Evolutionary conservation across 2,113 vertebrate species (phyloP).

Genomic region (Hucho hucho): DNA sequence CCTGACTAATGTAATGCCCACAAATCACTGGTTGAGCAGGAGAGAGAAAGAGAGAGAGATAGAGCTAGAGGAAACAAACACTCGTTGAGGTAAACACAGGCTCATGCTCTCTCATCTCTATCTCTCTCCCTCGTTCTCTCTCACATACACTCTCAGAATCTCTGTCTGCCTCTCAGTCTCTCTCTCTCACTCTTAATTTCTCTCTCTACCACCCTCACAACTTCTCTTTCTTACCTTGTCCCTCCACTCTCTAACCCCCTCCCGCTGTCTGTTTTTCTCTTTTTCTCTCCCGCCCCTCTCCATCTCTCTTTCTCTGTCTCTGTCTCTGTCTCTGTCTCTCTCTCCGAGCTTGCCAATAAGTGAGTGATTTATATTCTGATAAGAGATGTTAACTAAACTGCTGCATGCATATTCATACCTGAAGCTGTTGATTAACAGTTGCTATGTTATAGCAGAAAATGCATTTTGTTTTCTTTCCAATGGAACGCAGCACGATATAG

Average conservation of each 20-base stretch:
- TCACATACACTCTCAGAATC: too few species aligned
- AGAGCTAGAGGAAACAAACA: slow-evolving; percentile 66
- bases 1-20: too few species aligned
- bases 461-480: slow-evolving; percentile 62
- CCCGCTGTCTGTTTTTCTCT: too few species aligned
- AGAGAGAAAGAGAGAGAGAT: slow-evolving; percentile 24
- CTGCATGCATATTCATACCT: slow-evolving; percentile 70
- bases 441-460: slow-evolving; percentile 60
- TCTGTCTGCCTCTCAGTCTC: too few species aligned
- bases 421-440: slow-evolving; percentile 64
- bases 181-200: too few species aligned
- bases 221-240: too few species aligned
- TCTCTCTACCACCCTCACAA: too few species aligned
- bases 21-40: slow-evolving; percentile 8
- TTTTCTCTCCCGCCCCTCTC: too few species aligned
- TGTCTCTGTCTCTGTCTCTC: background rate
- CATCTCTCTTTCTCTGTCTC: background rate
- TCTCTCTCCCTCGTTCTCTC: slow-evolving; percentile 14
- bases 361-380: slow-evolving; percentile 72
- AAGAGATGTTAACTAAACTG: slow-evolving; percentile 68
- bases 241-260: too few species aligned
- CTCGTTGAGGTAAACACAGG: slow-evolving; percentile 60
- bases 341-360: slow-evolving; percentile 66
- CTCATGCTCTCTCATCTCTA: slow-evolving; percentile 40
- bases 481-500: slow-evolving; percentile 56